These are phyloP conservation scores for Pachyrhynchus sulphureomaculatus DNA, from an alignment of 1,140 invertebrate genomes.

Conservation along the genomic window DNA sequence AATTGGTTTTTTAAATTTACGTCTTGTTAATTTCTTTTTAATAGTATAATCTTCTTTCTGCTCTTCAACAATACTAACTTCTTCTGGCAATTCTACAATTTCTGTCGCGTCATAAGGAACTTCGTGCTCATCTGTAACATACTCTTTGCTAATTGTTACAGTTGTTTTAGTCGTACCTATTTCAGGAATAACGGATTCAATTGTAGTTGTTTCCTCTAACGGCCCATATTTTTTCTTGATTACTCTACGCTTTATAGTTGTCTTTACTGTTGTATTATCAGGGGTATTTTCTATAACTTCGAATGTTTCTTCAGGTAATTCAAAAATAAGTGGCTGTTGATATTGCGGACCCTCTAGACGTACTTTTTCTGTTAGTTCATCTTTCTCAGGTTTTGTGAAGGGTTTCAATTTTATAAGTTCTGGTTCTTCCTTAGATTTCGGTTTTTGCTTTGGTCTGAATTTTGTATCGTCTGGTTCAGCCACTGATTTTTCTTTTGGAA, in stretches of 20 bases:
- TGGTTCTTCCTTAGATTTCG: constrained; percentile 18
- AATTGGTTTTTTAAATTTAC: constrained; percentile 51
- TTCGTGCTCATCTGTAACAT: constrained; percentile 7
- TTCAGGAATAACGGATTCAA: constrained; percentile 6
- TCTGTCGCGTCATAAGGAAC: constrained; percentile 12
- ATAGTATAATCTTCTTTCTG: constrained; percentile 37
- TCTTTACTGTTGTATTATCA: constrained; percentile 16
- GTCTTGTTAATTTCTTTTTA: constrained; percentile 43
- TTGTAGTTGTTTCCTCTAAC: constrained; percentile 16
- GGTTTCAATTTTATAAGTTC: constrained; percentile 33
- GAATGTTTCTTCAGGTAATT: constrained; percentile 25
- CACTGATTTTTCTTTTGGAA: constrained; percentile 24
- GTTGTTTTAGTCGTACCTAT: constrained; percentile 2
- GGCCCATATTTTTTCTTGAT: constrained; percentile 24
- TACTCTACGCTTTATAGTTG: constrained; percentile 9
- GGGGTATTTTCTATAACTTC: constrained; percentile 4
- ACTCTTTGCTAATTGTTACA: background rate
- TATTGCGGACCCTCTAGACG: constrained; percentile 6
- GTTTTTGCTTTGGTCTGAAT: constrained; percentile 33
- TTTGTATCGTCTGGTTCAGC: constrained; percentile 4
- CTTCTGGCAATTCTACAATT: constrained; percentile 41
- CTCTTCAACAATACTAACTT: constrained; percentile 35
- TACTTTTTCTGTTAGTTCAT: constrained; percentile 17
- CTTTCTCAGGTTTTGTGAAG: constrained; percentile 21
- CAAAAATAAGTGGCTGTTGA: constrained; percentile 12